Conservation (phyloP, 2,797 vertebrate genomes). For the Choloepus didactylus region DNA sequence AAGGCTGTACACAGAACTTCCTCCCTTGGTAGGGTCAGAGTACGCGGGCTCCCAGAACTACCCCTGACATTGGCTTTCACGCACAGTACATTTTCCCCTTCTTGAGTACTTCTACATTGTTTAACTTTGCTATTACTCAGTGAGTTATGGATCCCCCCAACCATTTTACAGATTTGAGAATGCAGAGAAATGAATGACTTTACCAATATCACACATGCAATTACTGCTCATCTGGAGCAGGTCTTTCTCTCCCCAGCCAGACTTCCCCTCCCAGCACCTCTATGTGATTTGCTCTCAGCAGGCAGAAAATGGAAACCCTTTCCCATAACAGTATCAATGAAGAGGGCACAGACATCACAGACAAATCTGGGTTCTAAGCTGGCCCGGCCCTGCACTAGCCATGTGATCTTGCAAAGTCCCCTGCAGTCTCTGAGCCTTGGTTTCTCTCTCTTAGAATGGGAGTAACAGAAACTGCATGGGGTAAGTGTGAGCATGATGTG, state of each 20-base stretch:
- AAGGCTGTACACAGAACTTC: not conserved
- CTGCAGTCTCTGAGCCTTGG: not conserved
- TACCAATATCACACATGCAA: not conserved
- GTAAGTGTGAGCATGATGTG: not conserved
- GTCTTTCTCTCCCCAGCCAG: not conserved
- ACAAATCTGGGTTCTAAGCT: slow-evolving; percentile 3
- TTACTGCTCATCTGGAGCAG: not conserved
- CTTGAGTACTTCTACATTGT: not conserved
- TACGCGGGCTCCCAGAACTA: not conserved
- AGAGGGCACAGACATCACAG: not conserved
- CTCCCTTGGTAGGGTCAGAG: fast-evolving
- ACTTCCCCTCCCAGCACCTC: not conserved
- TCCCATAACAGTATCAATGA: not conserved
- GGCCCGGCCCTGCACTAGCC: not conserved
- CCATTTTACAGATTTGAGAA: not conserved
- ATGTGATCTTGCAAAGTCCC: not conserved
- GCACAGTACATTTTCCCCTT: not conserved
- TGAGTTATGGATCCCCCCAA: not conserved
- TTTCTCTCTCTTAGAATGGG: not conserved
- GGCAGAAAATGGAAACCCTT: not conserved
- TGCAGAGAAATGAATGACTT: not conserved
- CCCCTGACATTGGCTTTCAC: not conserved
- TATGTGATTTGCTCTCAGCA: not conserved
- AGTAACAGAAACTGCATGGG: not conserved
- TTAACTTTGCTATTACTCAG: not conserved